Base-by-base conservation (phyloP, 2,888 invertebrate species). In the Gortyna flavago region DNA sequence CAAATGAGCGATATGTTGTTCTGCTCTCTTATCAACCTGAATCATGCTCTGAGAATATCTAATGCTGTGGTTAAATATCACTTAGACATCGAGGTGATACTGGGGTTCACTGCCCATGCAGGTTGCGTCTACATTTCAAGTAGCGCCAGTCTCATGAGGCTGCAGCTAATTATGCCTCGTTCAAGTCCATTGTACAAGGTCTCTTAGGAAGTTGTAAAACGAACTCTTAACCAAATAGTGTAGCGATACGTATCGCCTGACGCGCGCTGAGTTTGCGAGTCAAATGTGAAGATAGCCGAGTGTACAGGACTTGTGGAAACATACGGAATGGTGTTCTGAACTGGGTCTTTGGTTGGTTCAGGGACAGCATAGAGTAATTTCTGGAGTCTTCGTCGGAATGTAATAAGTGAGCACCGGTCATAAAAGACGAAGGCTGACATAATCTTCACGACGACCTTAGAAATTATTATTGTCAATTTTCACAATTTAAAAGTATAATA, bases 141-240 rank as follows among this genome's bases (percentile, higher is more conserved):
- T 21, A 21, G 2, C 21, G 3, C 51, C 3, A 51, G 21, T 44
- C 51, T 4, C 54, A 11, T 11, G n/a, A 57, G n/a, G 11, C n/a
- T 5, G 11, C n/a, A n/a, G 29, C 18, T 21, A 62, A 13, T 35
- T 21, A 32, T 16, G 18, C 1, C 32, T 72, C 9, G 7, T 41
- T 21, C 18, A 18, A 32, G 64, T 54, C 7, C 67, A 84, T 61
- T 89, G 81, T 90, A 66, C 44, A 85, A 76, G 77, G 75, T 35
- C 75, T 86, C 81, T 85, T 87, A 90, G 71, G 78, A 85, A 74
- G 89, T 90, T 92, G 92, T 94, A 93, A 91, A 92, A 85, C 89
- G 89, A 90, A 91, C 92, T 93, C 90, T 94, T 95, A 95, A 94
- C 94, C 94, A 95, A 95, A 95, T 94, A 88, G 87, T 88, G 83